Conservation (phyloP, 2,797 vertebrate species). For the Ictinia mississippiensis region DNA sequence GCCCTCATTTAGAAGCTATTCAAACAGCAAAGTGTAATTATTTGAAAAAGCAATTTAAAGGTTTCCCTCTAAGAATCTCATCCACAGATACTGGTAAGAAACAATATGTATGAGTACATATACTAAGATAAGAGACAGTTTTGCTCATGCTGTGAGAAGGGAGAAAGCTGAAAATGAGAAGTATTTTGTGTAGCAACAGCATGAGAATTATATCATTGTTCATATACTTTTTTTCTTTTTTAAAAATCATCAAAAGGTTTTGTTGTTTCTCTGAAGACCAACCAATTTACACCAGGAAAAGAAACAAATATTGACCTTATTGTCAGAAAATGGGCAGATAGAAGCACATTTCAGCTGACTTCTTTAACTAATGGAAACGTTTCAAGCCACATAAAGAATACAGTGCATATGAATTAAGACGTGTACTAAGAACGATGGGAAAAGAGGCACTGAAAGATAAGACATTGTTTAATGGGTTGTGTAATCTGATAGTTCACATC, state of each 20-base stretch:
- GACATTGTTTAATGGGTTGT: conserved; percentile 21
- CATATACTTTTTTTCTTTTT: background rate
- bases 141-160: background rate
- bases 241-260: background rate
- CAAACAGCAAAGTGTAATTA: background rate
- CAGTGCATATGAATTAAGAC: background rate
- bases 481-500: conserved; percentile 1
- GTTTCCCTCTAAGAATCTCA: background rate
- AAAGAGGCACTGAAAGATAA: conserved; percentile 45
- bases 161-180: background rate
- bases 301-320: background rate
- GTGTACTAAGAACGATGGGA: background rate
- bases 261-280: background rate
- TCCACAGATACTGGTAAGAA: background rate
- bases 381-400: background rate
- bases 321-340: background rate
- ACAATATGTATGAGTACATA: background rate
- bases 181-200: background rate
- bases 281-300: background rate
- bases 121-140: background rate
- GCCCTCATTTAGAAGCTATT: background rate
- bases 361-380: background rate
- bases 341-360: background rate
- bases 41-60: background rate
- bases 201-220: background rate